These are phyloP conservation scores for Lucilia sericata DNA, from an alignment of 1,140 invertebrate species.

Conservation along the genomic window DNA sequence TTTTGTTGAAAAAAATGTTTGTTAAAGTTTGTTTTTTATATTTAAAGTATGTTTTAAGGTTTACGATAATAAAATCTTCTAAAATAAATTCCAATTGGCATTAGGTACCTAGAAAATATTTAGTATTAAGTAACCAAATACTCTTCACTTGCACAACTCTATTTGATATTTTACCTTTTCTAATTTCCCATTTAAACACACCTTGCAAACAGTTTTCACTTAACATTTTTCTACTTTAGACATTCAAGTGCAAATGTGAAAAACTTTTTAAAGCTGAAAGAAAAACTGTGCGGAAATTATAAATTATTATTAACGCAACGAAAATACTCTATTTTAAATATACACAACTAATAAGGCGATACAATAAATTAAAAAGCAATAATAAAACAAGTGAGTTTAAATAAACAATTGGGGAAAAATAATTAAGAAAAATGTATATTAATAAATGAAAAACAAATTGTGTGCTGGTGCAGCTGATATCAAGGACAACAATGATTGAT, in stretches of 20 bases:
- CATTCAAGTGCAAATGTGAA: background rate
- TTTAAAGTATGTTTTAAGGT: no score
- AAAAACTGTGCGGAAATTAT: constrained; percentile 2
- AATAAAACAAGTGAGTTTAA: constrained; percentile 8
- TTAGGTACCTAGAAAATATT: no score
- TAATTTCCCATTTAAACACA: no score
- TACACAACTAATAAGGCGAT: background rate
- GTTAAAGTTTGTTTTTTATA: no score
- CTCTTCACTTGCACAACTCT: no score
- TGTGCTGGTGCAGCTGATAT: background rate
- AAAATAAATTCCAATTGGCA: no score
- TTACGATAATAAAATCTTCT: no score
- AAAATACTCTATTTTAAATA: background rate
- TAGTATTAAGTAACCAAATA: no score
- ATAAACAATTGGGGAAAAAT: background rate
- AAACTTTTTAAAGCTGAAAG: background rate
- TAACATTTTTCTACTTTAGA: background rate
- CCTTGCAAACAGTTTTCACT: no score
- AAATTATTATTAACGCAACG: background rate
- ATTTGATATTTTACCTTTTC: no score
- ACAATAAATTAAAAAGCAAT: background rate
- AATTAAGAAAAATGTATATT: background rate
- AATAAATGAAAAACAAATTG: background rate
- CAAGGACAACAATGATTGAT: constrained; percentile 2
- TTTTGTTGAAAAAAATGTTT: no score